These are phyloP conservation scores for Pipistrellus pipistrellus DNA, from an alignment of 2,797 vertebrate species.

Conservation along the genomic window DNA sequence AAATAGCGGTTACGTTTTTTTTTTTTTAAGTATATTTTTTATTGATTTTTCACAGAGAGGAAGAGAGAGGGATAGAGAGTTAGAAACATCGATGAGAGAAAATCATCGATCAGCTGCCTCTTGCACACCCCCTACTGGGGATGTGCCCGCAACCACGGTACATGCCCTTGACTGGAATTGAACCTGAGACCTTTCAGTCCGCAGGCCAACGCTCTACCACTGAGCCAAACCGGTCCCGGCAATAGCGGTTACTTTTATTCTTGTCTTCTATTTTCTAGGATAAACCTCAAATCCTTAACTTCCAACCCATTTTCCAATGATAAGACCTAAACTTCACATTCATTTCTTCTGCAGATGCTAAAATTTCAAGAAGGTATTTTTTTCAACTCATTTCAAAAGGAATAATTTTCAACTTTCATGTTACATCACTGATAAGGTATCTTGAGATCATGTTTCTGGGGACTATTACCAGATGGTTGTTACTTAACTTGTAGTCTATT, in stretches of 20 bases:
- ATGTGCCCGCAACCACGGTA: too few species aligned
- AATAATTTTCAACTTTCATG: not conserved
- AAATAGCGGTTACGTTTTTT: too few species aligned
- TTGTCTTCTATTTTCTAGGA: conserved; percentile 28
- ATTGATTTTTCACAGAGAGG: too few species aligned
- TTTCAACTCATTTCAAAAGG: conserved; percentile 17
- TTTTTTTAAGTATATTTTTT: too few species aligned
- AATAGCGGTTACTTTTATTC: not conserved
- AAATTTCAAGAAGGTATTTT: conserved; percentile 27
- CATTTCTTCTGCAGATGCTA: conserved; percentile 17
- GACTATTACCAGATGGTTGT: not conserved
- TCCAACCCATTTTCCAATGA: conserved; percentile 12
- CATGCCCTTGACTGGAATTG: too few species aligned
- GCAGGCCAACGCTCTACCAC: too few species aligned
- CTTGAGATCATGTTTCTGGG: not conserved
- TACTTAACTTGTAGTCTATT: not conserved
- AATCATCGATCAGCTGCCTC: too few species aligned
- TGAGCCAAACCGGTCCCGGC: too few species aligned
- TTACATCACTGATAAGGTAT: not conserved
- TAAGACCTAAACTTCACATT: not conserved
- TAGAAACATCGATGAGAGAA: too few species aligned
- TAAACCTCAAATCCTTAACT: conserved; percentile 19
- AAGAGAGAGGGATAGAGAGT: too few species aligned
- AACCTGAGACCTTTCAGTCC: too few species aligned
- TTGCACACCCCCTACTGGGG: too few species aligned